Evolutionary conservation across 2,797 vertebrate species (phyloP).

Genomic region (Helicolenus hilgendorfi): DNA sequence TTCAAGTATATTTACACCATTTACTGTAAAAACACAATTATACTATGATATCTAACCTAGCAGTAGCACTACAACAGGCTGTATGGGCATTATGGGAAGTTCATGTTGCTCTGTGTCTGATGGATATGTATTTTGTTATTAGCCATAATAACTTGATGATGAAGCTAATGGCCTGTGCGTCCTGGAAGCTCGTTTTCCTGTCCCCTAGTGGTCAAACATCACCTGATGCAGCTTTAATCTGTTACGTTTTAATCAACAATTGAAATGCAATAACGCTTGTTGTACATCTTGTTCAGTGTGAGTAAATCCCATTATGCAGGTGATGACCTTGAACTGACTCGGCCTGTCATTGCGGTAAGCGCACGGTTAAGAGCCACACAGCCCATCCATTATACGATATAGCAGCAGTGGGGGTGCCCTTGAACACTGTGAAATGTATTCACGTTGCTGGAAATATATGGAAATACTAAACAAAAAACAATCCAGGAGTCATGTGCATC

Average conservation of each 20-base stretch:
- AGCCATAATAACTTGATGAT: not conserved
- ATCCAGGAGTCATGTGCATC: not conserved
- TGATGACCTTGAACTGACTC: constrained; percentile 74
- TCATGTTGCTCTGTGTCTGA: not conserved
- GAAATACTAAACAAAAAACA: constrained; percentile 21
- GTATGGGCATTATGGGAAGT: not conserved
- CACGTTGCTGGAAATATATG: not conserved
- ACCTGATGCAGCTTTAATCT: not conserved
- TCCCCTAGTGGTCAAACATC: constrained; percentile 4
- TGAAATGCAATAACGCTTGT: constrained; percentile 46
- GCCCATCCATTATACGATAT: constrained; percentile 32
- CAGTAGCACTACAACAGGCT: not conserved
- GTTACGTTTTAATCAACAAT: constrained; percentile 28
- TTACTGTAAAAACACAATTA: not conserved
- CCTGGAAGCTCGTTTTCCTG: not conserved
- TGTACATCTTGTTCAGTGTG: constrained; percentile 57
- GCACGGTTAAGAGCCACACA: constrained; percentile 56
- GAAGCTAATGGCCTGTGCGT: not conserved
- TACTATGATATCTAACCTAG: not conserved
- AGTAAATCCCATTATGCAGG: constrained; percentile 69
- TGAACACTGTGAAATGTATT: constrained; percentile 35
- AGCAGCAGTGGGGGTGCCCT: constrained; percentile 7
- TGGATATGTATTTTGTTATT: not conserved
- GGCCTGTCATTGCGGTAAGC: constrained; percentile 57
- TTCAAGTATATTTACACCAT: not conserved